Base-by-base conservation (phyloP, 2,888 invertebrate species). In the Halictus ligatus region DNA sequence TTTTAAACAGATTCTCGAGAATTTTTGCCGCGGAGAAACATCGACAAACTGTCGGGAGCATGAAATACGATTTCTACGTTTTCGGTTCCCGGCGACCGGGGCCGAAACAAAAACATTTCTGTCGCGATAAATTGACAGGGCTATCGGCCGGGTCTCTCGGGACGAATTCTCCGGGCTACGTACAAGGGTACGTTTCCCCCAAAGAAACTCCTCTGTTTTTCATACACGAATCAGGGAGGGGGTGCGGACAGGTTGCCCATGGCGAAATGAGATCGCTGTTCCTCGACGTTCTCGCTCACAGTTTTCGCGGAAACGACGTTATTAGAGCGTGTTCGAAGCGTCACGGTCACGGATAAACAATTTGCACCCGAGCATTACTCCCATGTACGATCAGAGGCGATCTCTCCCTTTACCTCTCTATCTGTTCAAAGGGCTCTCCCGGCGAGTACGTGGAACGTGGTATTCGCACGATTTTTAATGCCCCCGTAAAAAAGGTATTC, bases 11-110 rank as follows among this genome's bases (percentile, higher is more conserved):
- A 60, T 60, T 60, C 60, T 25, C 46, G 43, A 0, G 12, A 48
- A 73, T 80, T 82, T 67, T 3, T 15, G 43, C 15, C 15, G 64
- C 25, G 25, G 13, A 25, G 25, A 25, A 60, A n/a, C 60, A 25
- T 60, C 60, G 60, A n/a, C 25, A 60, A 60, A 60, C 60, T n/a
- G 60, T 60, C 60, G 60, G 6, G 25, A 25, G 25, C 60, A 25
- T 60, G 60, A 60, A 60, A 60, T 60, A 60, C 60, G 60, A 60
- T 60, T 60, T 25, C 60, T 60, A 13, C 60, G 60, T 13, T 60
- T 60, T 25, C 6, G n/a, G 25, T 60, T 60, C 25, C 25, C 60
- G n/a, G 18, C 54, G 54, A 54, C 7, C 21, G 18, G 12, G 15
- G 25, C 21, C 54, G 25, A 60, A 25, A 25, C 25, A 25, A n/a